Conservation (phyloP, 2,113 vertebrate genomes). For the Glareola pratincola region DNA sequence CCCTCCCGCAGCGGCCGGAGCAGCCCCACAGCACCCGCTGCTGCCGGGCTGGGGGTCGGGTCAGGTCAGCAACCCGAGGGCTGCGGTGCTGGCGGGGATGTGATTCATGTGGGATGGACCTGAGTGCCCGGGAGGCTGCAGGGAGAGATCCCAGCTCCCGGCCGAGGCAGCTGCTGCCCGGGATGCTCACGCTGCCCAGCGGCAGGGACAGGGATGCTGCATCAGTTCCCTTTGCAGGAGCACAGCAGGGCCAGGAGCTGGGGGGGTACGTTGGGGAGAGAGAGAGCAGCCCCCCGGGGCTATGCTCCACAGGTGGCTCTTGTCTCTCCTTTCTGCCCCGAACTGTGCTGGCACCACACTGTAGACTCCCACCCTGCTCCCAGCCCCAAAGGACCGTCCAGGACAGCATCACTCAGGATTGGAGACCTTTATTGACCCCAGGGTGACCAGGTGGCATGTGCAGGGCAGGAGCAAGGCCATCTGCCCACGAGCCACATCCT, state of each 20-base stretch:
- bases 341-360: background rate
- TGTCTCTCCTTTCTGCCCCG: background rate
- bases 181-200: background rate
- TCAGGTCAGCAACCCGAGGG: background rate
- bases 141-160: background rate
- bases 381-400: background rate
- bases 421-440: constrained; percentile 34
- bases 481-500: no score
- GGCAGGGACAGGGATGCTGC: background rate
- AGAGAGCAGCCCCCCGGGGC: background rate
- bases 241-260: background rate
- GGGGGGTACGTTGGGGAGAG: accelerated
- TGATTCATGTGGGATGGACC: accelerated
- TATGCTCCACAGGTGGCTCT: accelerated
- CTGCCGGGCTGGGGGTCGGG: background rate
- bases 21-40: background rate
- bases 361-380: background rate
- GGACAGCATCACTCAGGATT: background rate
- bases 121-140: background rate
- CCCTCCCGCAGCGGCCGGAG: background rate
- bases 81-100: background rate
- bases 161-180: background rate
- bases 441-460: background rate
- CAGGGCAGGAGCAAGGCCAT: background rate
- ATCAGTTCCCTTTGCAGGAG: background rate